Evolutionary conservation across 2,113 vertebrate genomes (phyloP).

Genomic region (Otolemur garnettii): DNA sequence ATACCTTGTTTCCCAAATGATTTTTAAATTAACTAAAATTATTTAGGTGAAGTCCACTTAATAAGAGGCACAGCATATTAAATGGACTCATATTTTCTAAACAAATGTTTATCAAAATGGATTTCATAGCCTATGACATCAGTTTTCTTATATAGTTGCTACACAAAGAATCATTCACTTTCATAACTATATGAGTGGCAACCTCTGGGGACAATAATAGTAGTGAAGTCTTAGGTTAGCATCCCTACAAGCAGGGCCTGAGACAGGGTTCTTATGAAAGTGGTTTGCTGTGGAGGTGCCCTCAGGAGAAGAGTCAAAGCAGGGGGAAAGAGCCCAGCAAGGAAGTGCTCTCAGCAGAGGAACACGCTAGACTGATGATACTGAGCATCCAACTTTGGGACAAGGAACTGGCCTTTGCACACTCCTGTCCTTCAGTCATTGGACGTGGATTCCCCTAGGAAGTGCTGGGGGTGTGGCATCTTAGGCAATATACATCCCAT

Average conservation of each 20-base stretch:
- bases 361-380: background rate
- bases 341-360: background rate
- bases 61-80: background rate
- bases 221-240: background rate
- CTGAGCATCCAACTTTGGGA: background rate
- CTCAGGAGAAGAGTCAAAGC: background rate
- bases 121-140: slow-evolving; percentile 7
- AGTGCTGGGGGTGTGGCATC: background rate
- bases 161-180: background rate
- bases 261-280: background rate
- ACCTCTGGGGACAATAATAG: background rate
- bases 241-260: background rate
- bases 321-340: background rate
- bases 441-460: background rate
- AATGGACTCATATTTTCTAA: background rate
- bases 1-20: background rate
- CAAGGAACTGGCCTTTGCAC: background rate
- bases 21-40: slow-evolving; percentile 21
- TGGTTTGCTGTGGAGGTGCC: background rate
- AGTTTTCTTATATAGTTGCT: background rate
- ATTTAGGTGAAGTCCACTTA: background rate
- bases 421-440: background rate
- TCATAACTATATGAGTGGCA: background rate
- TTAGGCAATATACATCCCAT: background rate
- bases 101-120: background rate